Conservation (phyloP, 2,797 vertebrate genomes). For the Gymnopithys bicolor region DNA sequence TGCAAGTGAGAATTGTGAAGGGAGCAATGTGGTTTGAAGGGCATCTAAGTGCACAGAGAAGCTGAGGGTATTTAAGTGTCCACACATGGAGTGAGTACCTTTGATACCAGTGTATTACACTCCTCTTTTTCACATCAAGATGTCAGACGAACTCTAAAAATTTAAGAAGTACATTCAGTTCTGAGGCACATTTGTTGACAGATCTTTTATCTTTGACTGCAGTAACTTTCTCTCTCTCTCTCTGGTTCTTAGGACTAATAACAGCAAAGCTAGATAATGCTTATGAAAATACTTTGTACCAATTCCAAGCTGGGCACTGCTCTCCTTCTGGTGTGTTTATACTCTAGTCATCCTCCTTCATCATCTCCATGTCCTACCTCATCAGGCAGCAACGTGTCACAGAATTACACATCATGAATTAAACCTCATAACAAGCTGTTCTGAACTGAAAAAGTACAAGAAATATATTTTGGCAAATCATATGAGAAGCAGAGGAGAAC, state of each 20-base stretch:
- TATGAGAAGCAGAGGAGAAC: background rate
- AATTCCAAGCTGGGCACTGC: conserved; percentile 15
- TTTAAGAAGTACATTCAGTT: background rate
- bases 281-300: background rate
- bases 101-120: background rate
- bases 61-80: background rate
- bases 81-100: fast-evolving
- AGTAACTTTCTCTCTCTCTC: background rate
- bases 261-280: background rate
- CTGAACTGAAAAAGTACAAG: background rate
- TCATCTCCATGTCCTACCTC: conserved; percentile 18
- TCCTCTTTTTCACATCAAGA: background rate
- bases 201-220: background rate
- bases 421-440: conserved; percentile 11
- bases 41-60: background rate
- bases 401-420: background rate
- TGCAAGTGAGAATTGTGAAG: background rate
- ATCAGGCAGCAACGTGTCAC: conserved; percentile 33
- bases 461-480: conserved; percentile 15
- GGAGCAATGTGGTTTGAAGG: background rate
- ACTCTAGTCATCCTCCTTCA: background rate
- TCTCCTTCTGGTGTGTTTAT: background rate
- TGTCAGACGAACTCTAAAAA: background rate
- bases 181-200: background rate
- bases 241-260: background rate